Conservation (phyloP, 2,888 invertebrate species). For the Himalopsyche tibetana region DNA sequence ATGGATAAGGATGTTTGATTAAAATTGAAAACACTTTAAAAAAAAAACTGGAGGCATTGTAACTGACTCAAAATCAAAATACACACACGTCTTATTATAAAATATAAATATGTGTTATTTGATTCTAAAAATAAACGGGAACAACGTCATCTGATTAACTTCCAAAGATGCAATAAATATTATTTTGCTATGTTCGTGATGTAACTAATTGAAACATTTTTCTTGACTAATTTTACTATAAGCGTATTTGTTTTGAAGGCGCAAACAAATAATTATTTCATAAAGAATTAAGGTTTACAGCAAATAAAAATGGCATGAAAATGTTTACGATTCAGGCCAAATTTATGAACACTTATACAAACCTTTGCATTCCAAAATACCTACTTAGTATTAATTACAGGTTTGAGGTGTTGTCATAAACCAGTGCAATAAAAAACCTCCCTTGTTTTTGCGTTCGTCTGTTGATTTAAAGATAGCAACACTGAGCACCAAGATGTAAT, state of each 20-base stretch:
- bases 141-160: too few relatives aligned
- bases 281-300: conserved; percentile 4
- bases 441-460: background rate
- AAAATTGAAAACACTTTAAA: too few relatives aligned
- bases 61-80: too few relatives aligned
- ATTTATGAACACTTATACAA: conserved; percentile 32
- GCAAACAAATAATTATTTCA: conserved; percentile 7
- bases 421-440: conserved; percentile 37
- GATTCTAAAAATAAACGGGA: too few relatives aligned
- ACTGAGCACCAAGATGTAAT: conserved; percentile 44
- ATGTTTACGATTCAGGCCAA: conserved; percentile 16
- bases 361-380: conserved; percentile 39
- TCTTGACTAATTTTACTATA: too few relatives aligned
- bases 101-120: too few relatives aligned
- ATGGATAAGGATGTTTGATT: too few relatives aligned
- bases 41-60: too few relatives aligned
- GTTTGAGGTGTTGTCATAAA: conserved; percentile 42
- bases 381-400: conserved; percentile 35
- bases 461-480: conserved; percentile 35
- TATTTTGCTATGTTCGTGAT: too few relatives aligned
- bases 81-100: too few relatives aligned
- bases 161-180: too few relatives aligned
- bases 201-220: too few relatives aligned
- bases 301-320: background rate
- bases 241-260: background rate